phyloP scores from a whole-genome alignment of 2,888 invertebrate genomes.

The Nymphalis polychloros region DNA sequence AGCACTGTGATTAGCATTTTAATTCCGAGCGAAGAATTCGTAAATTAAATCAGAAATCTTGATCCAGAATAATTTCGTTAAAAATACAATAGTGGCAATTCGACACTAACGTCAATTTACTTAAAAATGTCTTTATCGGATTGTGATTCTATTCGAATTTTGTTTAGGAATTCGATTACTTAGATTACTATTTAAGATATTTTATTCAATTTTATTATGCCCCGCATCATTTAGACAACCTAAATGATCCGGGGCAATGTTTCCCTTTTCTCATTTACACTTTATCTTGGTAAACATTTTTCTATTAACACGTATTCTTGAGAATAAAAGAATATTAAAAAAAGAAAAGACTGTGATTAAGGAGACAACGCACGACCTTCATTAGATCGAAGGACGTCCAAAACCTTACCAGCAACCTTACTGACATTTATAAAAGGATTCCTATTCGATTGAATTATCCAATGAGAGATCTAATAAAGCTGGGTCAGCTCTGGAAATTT shows the following conservation, averaged over 20 bases:
- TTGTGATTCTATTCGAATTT: background rate
- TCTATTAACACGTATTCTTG: background rate
- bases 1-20: background rate
- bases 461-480: constrained; percentile 24
- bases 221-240: too few species aligned
- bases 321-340: too few species aligned
- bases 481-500: constrained; percentile 18
- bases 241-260: too few species aligned
- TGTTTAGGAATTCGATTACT: background rate
- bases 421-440: constrained; percentile 21
- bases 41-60: background rate
- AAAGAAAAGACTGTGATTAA: background rate
- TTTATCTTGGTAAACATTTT: background rate
- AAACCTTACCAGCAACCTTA: constrained; percentile 20
- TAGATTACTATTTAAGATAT: background rate
- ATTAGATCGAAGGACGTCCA: constrained; percentile 10
- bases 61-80: background rate
- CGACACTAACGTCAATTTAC: background rate
- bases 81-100: background rate
- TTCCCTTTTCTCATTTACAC: background rate
- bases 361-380: constrained; percentile 2
- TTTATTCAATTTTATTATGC: too few species aligned
- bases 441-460: constrained; percentile 25
- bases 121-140: constrained; percentile 1
- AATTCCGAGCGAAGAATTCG: background rate